Percentiles rank a stretch among this genome's conserved stretches.
phyloP scores from a whole-genome alignment of 2,888 invertebrate species.

The Biston stratarius region DNA sequence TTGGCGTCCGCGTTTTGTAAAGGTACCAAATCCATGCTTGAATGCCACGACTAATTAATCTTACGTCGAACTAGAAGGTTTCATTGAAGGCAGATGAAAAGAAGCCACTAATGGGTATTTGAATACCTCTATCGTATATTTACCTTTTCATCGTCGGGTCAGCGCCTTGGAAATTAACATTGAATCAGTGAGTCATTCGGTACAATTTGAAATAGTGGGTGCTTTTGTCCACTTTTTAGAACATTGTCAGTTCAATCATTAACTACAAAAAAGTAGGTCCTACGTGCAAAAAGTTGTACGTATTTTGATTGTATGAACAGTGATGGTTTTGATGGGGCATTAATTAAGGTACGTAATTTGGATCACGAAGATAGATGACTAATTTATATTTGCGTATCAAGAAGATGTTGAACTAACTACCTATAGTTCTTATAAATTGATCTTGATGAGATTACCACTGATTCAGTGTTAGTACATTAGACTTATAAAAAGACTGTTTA shows the following conservation, averaged over 20 bases:
- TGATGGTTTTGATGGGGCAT: slow-evolving; percentile 22
- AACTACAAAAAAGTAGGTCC: slow-evolving; percentile 13
- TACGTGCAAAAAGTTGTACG: slow-evolving; percentile 7
- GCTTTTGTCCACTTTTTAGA: slow-evolving; percentile 30
- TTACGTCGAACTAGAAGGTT: slow-evolving; percentile 52
- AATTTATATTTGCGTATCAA: background rate
- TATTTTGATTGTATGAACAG: slow-evolving; percentile 18
- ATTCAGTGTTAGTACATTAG: no score
- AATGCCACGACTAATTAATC: slow-evolving; percentile 51
- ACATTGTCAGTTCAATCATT: slow-evolving; percentile 15
- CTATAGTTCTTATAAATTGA: background rate
- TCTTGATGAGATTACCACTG: background rate
- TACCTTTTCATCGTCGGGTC: slow-evolving; percentile 53
- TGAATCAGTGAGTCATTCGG: slow-evolving; percentile 43
- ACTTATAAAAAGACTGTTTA: no score
- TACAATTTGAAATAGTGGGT: slow-evolving; percentile 37
- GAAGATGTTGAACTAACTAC: slow-evolving; percentile 10
- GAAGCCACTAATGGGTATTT: slow-evolving; percentile 82
- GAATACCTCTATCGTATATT: slow-evolving; percentile 71
- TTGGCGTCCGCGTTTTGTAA: slow-evolving; percentile 31
- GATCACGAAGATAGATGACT: slow-evolving; percentile 14
- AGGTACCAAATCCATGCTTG: slow-evolving; percentile 41
- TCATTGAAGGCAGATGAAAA: slow-evolving; percentile 68
- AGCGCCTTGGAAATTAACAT: slow-evolving; percentile 40
- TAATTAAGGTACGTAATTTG: slow-evolving; percentile 22